phyloP scores from a whole-genome alignment of 2,888 invertebrate species.

The Gisinianus flammeolus region DNA sequence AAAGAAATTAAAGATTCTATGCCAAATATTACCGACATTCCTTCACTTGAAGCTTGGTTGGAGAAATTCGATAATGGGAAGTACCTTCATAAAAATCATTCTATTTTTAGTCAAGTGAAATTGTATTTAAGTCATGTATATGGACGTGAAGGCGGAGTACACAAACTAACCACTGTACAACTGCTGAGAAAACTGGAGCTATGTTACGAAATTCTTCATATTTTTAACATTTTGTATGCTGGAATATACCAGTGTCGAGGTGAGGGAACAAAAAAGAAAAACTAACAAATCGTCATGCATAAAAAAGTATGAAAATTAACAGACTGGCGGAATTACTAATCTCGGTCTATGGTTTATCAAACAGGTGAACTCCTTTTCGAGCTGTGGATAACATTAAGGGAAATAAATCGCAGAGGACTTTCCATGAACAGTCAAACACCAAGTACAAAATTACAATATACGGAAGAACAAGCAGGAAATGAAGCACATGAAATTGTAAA shows the following conservation, averaged over 20 bases:
- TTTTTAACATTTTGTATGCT: constrained; percentile 40
- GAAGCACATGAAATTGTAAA: constrained; percentile 44
- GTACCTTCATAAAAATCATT: constrained; percentile 48
- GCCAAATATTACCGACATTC: constrained; percentile 25
- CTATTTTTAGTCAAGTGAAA: constrained; percentile 50
- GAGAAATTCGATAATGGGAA: constrained; percentile 34
- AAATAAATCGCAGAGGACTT: constrained; percentile 30
- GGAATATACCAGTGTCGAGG: constrained; percentile 51
- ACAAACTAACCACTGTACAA: constrained; percentile 2
- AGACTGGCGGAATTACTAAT: too few species aligned
- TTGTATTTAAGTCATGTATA: constrained; percentile 47
- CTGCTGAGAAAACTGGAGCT: constrained; percentile 45
- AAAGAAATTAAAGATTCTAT: background rate
- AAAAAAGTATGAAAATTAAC: too few species aligned
- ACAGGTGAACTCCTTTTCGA: constrained; percentile 53
- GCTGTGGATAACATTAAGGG: constrained; percentile 44
- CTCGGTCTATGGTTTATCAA: background rate
- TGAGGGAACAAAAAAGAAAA: constrained; percentile 37
- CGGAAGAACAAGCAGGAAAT: constrained; percentile 12
- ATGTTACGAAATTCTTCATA: constrained; percentile 39
- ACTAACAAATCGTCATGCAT: too few species aligned
- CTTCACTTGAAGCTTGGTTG: constrained; percentile 48
- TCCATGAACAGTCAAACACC: background rate
- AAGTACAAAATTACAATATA: background rate
- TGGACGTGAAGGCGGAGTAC: constrained; percentile 43